A percentile compares a stretch with the other conserved stretches of the same genome.
phyloP scores from a whole-genome alignment of 2,888 invertebrate genomes.

The Disparrhopalites patrizii region DNA sequence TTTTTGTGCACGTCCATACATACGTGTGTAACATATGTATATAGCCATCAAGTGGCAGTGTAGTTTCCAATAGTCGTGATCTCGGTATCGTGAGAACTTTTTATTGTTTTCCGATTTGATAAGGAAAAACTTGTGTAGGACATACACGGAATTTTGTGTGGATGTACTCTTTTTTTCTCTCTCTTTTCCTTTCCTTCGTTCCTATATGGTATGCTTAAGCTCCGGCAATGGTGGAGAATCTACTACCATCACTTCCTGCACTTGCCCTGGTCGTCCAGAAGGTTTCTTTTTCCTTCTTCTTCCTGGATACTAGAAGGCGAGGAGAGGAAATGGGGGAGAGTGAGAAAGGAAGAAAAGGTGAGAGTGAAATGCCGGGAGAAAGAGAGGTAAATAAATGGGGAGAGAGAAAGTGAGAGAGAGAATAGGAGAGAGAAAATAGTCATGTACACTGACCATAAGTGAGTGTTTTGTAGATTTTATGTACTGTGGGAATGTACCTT shows the following conservation, averaged over 20 bases:
- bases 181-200: constrained; percentile 1
- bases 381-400: no score
- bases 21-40: no score
- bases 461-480: background rate
- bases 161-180: constrained; percentile 3
- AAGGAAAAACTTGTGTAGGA: constrained; percentile 15
- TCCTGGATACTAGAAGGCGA: no score
- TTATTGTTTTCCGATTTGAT: constrained; percentile 35
- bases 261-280: background rate
- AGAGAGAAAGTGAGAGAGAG: no score
- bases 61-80: constrained; percentile 10
- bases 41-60: background rate
- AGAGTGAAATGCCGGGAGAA: no score
- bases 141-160: background rate
- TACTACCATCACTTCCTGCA: background rate
- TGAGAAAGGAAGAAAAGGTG: constrained; percentile 1
- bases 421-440: no score
- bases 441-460: background rate
- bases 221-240: no score
- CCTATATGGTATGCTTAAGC: no score
- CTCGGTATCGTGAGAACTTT: constrained; percentile 25
- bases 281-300: background rate
- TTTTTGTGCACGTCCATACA: background rate
- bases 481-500: background rate
- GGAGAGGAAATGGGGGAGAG: background rate